phyloP scores from a whole-genome alignment of 2,888 invertebrate genomes.

The Thera britannica region DNA sequence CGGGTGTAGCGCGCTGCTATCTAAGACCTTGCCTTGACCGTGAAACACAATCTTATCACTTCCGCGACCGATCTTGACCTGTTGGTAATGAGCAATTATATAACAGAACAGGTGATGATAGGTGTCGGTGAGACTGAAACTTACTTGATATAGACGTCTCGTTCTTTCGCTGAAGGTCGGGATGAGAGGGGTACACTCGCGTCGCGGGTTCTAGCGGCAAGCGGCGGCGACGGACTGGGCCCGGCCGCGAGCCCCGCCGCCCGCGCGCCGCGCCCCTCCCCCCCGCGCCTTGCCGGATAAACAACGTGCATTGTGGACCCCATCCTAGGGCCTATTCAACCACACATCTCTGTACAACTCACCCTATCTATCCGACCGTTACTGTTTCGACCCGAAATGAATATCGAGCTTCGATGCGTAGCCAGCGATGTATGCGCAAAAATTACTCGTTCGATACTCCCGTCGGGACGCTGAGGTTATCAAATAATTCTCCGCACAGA shows the following conservation, averaged over 20 bases:
- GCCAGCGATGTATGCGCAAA: slow-evolving; percentile 45
- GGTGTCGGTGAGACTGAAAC: slow-evolving; percentile 44
- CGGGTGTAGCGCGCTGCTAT: slow-evolving; percentile 33
- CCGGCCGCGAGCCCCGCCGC: slow-evolving; percentile 75
- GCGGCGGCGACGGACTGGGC: slow-evolving; percentile 75
- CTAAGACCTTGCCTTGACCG: slow-evolving; percentile 75
- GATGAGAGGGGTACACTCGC: slow-evolving; percentile 69
- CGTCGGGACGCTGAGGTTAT: slow-evolving; percentile 57
- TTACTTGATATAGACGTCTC: slow-evolving; percentile 80
- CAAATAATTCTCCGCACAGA: slow-evolving; percentile 72
- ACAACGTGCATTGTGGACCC: slow-evolving; percentile 83
- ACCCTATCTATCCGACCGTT: slow-evolving; percentile 43
- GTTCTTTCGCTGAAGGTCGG: slow-evolving; percentile 82
- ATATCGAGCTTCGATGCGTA: slow-evolving; percentile 1
- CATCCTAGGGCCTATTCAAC: slow-evolving; percentile 72
- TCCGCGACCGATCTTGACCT: slow-evolving; percentile 42
- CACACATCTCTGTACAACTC: slow-evolving; percentile 53
- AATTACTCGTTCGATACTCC: slow-evolving; percentile 40
- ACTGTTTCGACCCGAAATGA: slow-evolving; percentile 28
- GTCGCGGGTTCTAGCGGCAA: slow-evolving; percentile 66
- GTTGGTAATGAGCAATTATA: slow-evolving; percentile 37
- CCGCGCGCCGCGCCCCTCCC: slow-evolving; percentile 49
- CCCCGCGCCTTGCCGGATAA: slow-evolving; percentile 79
- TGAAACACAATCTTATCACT: slow-evolving; percentile 56
- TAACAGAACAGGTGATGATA: slow-evolving; percentile 40